Evolutionary conservation across 2,888 invertebrate genomes (phyloP).

Genomic region (Quadriops clusia): DNA sequence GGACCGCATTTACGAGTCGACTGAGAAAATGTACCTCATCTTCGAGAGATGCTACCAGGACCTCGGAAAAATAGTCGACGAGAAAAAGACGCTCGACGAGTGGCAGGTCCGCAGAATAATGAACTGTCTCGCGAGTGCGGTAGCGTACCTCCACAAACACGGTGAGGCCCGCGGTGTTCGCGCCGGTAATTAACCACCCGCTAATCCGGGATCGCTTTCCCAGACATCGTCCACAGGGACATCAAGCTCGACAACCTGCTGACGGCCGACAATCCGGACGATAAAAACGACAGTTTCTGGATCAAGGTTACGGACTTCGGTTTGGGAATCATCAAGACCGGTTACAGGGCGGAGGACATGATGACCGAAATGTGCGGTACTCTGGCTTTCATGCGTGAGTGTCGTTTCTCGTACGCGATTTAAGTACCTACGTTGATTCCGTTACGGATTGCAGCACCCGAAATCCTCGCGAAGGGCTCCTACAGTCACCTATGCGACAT

Average conservation of each 20-base stretch:
- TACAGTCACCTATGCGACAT: slow-evolving; percentile 49
- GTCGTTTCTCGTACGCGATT: slow-evolving; percentile 1
- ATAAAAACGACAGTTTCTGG: slow-evolving; percentile 36
- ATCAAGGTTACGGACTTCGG: slow-evolving; percentile 49
- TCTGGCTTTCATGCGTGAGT: slow-evolving; percentile 42
- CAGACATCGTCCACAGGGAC: slow-evolving; percentile 40
- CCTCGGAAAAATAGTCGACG: slow-evolving; percentile 33
- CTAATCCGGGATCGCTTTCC: slow-evolving; percentile 12
- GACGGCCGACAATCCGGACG: slow-evolving; percentile 37
- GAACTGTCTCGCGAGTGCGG: slow-evolving; percentile 30
- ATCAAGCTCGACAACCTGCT: slow-evolving; percentile 40
- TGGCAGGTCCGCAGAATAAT: slow-evolving; percentile 29
- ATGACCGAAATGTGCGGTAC: slow-evolving; percentile 46
- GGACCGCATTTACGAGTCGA: slow-evolving; percentile 42
- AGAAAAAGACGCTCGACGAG: slow-evolving; percentile 30
- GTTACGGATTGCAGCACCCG: slow-evolving; percentile 37
- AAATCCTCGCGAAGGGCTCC: slow-evolving; percentile 40
- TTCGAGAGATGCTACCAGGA: slow-evolving; percentile 43
- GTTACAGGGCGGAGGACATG: slow-evolving; percentile 36
- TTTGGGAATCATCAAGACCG: slow-evolving; percentile 40
- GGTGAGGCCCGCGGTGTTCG: slow-evolving; percentile 25
- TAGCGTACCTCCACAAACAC: slow-evolving; percentile 37
- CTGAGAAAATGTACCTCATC: slow-evolving; percentile 42
- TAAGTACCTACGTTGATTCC: slow-evolving; percentile 1
- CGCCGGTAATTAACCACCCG: neutral